These are phyloP conservation scores for Platysternon megacephalum DNA, from an alignment of 2,113 vertebrate genomes.

Conservation along the genomic window DNA sequence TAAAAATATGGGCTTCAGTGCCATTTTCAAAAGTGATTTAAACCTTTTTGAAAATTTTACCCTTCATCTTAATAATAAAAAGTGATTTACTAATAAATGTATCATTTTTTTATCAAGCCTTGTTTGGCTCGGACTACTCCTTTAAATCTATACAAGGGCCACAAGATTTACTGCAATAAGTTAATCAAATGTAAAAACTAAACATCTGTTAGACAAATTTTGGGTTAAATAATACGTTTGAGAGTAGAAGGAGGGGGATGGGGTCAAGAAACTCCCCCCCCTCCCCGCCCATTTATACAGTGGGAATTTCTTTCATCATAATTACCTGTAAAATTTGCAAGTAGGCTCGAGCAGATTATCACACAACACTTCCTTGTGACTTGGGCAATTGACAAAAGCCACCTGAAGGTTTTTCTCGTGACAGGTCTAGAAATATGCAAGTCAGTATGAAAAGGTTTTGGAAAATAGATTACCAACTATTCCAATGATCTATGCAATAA, in stretches of 20 bases:
- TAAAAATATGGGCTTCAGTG: neutral
- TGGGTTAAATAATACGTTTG: neutral
- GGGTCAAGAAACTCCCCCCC: too few species aligned
- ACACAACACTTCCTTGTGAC: neutral
- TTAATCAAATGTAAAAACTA: neutral
- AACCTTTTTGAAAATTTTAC: neutral
- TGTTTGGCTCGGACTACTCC: fast-evolving
- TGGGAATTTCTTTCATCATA: neutral
- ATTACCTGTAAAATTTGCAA: fast-evolving
- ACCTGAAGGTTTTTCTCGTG: neutral
- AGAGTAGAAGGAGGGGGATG: neutral
- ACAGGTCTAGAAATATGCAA: neutral
- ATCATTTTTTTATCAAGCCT: neutral
- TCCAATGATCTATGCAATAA: neutral
- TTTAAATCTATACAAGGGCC: neutral
- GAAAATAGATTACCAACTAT: neutral
- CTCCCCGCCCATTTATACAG: neutral
- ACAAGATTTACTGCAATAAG: neutral
- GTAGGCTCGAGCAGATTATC: neutral
- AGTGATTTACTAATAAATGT: neutral
- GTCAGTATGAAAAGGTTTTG: neutral
- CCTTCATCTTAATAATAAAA: neutral
- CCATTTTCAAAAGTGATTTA: neutral
- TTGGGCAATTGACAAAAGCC: neutral
- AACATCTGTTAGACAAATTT: neutral